Conservation (phyloP, 2,888 invertebrate genomes). For the Leucoptera coffeella region DNA sequence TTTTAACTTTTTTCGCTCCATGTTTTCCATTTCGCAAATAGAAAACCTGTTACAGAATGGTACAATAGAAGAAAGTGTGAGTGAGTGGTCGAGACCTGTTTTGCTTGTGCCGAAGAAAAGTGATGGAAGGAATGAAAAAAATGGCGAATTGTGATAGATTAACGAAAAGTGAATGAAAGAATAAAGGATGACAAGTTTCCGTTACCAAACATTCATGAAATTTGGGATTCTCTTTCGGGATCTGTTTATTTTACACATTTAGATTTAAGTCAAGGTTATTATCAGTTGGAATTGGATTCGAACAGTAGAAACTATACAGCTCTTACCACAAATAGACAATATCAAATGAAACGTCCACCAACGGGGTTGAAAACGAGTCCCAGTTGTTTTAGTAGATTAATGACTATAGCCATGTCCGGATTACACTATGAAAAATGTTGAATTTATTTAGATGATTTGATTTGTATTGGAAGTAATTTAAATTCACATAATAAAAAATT, state of each 20-base stretch:
- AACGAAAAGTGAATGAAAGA: conserved; percentile 1
- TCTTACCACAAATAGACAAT: conserved; percentile 6
- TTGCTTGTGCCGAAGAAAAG: conserved; percentile 3
- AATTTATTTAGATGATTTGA: conserved; percentile 1
- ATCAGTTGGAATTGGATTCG: conserved; percentile 1
- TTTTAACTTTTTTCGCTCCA: no score
- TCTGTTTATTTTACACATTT: neutral
- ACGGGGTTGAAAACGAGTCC: conserved; percentile 8
- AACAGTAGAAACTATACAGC: conserved; percentile 7
- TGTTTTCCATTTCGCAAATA: no score
- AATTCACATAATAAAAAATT: conserved; percentile 4
- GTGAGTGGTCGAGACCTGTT: conserved; percentile 3
- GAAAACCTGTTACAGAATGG: conserved; percentile 2
- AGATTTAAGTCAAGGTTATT: conserved; percentile 2
- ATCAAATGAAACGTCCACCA: conserved; percentile 7
- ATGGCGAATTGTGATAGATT: conserved; percentile 5
- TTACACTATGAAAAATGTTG: conserved; percentile 5
- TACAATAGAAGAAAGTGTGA: conserved; percentile 1
- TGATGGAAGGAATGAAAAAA: conserved; percentile 2
- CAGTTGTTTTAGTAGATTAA: conserved; percentile 6
- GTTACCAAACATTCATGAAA: conserved; percentile 2
- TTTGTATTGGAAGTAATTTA: conserved; percentile 2
- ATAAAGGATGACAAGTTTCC: conserved; percentile 2
- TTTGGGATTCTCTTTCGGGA: conserved; percentile 1
- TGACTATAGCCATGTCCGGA: conserved; percentile 7